phyloP scores from a whole-genome alignment of 2,888 invertebrate species.

The Cryptus viduatorius region DNA sequence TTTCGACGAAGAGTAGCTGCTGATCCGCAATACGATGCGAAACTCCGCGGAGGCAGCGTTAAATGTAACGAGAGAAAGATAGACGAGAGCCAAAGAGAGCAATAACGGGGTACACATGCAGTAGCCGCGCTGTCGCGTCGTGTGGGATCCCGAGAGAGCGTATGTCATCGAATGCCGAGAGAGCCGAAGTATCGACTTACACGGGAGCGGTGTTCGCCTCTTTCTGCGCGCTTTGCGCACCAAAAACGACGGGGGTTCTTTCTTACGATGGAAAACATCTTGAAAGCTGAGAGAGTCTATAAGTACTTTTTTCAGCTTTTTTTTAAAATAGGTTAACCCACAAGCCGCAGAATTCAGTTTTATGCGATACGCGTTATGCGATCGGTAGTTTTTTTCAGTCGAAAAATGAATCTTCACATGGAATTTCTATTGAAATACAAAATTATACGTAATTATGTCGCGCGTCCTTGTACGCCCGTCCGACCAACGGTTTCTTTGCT shows the following conservation, averaged over 20 bases:
- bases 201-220: conserved; percentile 14
- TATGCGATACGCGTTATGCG: background rate
- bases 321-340: background rate
- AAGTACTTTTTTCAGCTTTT: background rate
- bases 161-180: conserved; percentile 15
- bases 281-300: background rate
- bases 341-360: background rate
- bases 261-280: background rate
- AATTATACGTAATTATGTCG: background rate
- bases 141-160: conserved; percentile 24
- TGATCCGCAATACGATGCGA: background rate
- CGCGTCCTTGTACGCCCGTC: background rate
- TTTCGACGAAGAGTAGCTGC: background rate
- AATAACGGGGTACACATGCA: background rate
- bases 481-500: conserved; percentile 40
- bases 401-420: too few species aligned
- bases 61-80: background rate
- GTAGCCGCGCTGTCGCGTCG: conserved; percentile 17
- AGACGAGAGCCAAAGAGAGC: background rate
- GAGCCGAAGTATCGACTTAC: conserved; percentile 37
- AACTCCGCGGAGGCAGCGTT: background rate
- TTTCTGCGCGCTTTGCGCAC: conserved; percentile 21
- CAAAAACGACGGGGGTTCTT: background rate
- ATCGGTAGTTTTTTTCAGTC: too few species aligned
- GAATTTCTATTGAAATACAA: too few species aligned